These are phyloP conservation scores for Spermophilus dauricus DNA, from an alignment of 2,113 vertebrate species.

Conservation along the genomic window DNA sequence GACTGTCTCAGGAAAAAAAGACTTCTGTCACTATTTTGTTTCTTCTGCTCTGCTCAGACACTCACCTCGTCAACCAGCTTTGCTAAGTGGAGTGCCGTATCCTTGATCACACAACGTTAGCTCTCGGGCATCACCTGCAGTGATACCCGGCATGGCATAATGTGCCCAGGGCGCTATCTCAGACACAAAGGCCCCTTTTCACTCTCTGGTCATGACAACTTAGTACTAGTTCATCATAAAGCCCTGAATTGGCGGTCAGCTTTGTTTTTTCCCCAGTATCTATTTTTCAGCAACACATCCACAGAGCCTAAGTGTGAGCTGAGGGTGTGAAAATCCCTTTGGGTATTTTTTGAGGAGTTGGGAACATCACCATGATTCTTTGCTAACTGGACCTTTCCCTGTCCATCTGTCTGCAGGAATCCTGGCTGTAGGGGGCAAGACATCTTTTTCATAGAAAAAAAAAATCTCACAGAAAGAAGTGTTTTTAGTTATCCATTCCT, in stretches of 20 bases:
- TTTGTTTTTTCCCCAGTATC: background rate
- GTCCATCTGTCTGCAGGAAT: rapidly evolving
- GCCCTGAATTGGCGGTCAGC: background rate
- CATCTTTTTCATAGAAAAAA: background rate
- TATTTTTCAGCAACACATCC: background rate
- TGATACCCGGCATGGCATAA: rapidly evolving
- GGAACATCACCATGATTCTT: background rate
- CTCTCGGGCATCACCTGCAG: rapidly evolving
- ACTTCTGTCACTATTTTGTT: too few relatives aligned
- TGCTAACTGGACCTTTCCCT: background rate
- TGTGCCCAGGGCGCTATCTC: rapidly evolving
- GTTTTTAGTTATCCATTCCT: background rate
- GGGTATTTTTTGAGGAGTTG: background rate
- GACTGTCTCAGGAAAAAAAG: background rate
- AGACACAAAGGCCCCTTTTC: background rate
- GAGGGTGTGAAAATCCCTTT: background rate
- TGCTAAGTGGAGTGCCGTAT: too few relatives aligned
- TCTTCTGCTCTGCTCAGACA: background rate
- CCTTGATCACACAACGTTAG: background rate
- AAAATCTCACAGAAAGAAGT: background rate
- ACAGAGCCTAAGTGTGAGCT: background rate
- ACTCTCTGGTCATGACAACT: background rate
- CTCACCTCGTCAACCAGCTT: background rate
- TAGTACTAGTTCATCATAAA: background rate
- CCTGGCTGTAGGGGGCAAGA: background rate